These are phyloP conservation scores for Tholera decimalis DNA, from an alignment of 2,888 invertebrate genomes.

Conservation along the genomic window DNA sequence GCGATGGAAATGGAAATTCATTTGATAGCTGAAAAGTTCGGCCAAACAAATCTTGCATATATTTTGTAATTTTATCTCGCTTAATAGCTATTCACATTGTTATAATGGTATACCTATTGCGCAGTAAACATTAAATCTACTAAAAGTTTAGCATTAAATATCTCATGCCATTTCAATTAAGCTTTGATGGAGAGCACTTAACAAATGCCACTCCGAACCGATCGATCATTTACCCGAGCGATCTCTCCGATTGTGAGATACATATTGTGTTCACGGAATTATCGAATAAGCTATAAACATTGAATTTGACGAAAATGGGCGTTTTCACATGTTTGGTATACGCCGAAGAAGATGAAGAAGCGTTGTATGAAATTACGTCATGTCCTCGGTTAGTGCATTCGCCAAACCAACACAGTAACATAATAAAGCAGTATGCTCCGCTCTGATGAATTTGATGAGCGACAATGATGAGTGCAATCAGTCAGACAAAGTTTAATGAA, in stretches of 20 bases:
- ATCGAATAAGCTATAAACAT: background rate
- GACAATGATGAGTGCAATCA: constrained; percentile 10
- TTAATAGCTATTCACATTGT: background rate
- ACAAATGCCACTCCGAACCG: constrained; percentile 16
- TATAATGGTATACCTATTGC: background rate
- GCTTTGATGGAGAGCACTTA: constrained; percentile 25
- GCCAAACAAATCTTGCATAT: constrained; percentile 1
- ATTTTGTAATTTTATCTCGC: background rate
- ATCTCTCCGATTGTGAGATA: constrained; percentile 22
- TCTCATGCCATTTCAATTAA: constrained; percentile 25
- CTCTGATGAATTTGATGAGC: background rate
- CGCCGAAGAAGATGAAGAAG: no score
- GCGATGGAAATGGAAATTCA: constrained; percentile 9
- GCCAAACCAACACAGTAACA: constrained; percentile 5
- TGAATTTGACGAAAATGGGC: background rate
- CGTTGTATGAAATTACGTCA: background rate
- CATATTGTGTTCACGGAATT: constrained; percentile 1
- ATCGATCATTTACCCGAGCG: constrained; percentile 34
- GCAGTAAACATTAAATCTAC: background rate
- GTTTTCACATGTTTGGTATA: background rate
- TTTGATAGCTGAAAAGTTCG: background rate
- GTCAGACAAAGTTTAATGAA: constrained; percentile 1
- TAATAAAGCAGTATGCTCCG: background rate
- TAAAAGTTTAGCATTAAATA: background rate
- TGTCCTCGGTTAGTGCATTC: background rate